Evolutionary conservation across 92 coral and sea anemone species (phyloP).

Genomic region (Parazoanthus swiftii): DNA sequence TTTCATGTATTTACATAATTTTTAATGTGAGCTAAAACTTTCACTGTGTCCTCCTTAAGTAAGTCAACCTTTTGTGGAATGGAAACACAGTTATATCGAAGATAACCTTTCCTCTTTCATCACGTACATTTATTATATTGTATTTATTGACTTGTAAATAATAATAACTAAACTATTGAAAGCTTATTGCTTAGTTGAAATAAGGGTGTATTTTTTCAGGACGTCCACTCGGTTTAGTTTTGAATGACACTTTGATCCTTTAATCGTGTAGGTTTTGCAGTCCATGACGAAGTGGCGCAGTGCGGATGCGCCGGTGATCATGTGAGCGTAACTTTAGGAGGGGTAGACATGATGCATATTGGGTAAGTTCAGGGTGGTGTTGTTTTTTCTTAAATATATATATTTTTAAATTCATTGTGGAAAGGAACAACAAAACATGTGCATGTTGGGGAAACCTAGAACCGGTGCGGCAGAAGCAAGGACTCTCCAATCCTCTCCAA

Average conservation of each 20-base stretch:
- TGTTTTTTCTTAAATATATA: not conserved
- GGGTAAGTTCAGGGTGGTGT: slow-evolving; percentile 61
- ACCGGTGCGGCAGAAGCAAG: not conserved
- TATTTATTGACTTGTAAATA: too few relatives aligned
- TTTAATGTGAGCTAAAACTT: too few relatives aligned
- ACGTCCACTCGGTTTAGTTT: not conserved
- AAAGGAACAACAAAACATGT: not conserved
- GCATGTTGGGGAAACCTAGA: not conserved
- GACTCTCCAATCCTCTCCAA: too few relatives aligned
- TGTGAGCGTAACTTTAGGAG: slow-evolving; percentile 75
- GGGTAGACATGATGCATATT: slow-evolving; percentile 94
- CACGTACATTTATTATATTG: too few relatives aligned
- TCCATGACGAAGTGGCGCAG: slow-evolving; percentile 82
- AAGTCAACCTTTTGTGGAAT: too few relatives aligned
- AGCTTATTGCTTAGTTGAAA: not conserved
- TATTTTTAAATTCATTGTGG: not conserved
- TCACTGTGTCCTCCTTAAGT: too few relatives aligned
- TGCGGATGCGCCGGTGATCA: slow-evolving; percentile 98
- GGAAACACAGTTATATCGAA: too few relatives aligned
- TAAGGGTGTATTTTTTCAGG: too few relatives aligned
- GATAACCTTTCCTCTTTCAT: too few relatives aligned
- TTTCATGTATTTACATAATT: too few relatives aligned
- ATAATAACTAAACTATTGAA: not conserved
- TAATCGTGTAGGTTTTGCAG: slow-evolving; percentile 56
- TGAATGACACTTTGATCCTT: not conserved